A percentile compares a stretch with the other conserved stretches of the same genome.
These are phyloP conservation scores for Endomychus coccineus DNA, from an alignment of 2,888 invertebrate genomes.

Conservation along the genomic window DNA sequence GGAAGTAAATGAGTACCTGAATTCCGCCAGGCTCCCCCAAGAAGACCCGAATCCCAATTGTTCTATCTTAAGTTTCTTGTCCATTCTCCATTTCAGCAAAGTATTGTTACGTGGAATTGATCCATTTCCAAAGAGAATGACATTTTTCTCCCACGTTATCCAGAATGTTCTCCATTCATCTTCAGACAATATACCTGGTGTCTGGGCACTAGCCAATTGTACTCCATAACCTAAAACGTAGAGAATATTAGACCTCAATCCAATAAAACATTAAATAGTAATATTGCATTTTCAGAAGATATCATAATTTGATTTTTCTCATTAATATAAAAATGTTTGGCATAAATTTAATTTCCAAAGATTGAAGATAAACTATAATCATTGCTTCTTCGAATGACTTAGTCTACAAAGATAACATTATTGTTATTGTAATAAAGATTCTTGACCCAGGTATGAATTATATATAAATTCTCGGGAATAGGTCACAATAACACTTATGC, in stretches of 20 bases:
- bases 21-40: constrained; percentile 58
- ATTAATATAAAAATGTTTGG: no score
- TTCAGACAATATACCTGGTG: constrained; percentile 51
- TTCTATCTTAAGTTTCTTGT: constrained; percentile 52
- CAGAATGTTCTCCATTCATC: constrained; percentile 57
- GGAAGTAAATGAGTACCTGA: no score
- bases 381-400: no score
- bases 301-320: no score
- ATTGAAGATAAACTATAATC: no score
- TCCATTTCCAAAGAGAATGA: constrained; percentile 52
- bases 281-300: background rate
- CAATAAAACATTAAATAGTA: no score
- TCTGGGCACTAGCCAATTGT: constrained; percentile 52
- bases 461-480: no score
- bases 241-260: background rate
- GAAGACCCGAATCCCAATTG: constrained; percentile 57
- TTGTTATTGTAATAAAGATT: no score
- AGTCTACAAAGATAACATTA: no score
- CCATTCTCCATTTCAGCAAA: constrained; percentile 54
- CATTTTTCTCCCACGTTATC: constrained; percentile 60
- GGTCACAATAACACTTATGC: no score
- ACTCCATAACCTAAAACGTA: constrained; percentile 53
- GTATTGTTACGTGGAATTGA: constrained; percentile 50
- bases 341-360: no score
- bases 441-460: no score